These are phyloP conservation scores for Hydropsyche betteni DNA, from an alignment of 2,888 invertebrate species.

Conservation along the genomic window DNA sequence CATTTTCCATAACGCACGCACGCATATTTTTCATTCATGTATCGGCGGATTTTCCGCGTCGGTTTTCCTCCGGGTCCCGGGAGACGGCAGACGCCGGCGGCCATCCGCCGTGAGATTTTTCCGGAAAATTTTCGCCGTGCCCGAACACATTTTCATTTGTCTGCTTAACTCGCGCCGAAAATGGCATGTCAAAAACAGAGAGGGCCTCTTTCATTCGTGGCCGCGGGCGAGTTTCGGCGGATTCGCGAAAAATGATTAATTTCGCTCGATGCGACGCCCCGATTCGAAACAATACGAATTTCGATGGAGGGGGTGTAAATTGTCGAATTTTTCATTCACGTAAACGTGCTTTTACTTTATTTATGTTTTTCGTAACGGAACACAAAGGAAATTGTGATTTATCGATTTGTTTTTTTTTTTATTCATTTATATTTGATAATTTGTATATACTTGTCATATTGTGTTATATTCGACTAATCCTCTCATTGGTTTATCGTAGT, in stretches of 20 bases:
- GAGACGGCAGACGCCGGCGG: neutral
- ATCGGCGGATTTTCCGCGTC: neutral
- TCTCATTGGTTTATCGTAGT: too few species aligned
- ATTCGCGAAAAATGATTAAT: slow-evolving; percentile 5
- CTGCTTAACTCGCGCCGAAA: slow-evolving; percentile 20
- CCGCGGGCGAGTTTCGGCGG: neutral
- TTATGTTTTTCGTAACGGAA: too few species aligned
- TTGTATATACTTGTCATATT: too few species aligned
- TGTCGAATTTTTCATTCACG: too few species aligned
- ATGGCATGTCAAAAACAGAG: slow-evolving; percentile 20
- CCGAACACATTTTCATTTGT: slow-evolving; percentile 17
- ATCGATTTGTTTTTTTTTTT: too few species aligned
- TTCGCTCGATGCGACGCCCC: neutral
- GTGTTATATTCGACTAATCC: too few species aligned
- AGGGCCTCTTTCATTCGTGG: neutral
- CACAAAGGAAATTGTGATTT: too few species aligned
- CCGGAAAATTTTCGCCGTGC: neutral
- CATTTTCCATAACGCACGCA: neutral
- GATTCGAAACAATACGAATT: slow-evolving; percentile 1
- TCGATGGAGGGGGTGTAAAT: neutral
- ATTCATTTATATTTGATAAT: too few species aligned
- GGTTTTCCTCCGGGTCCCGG: neutral
- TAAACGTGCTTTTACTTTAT: too few species aligned
- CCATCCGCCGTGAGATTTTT: neutral
- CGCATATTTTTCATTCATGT: too few species aligned